A percentile compares a stretch with the other conserved stretches of the same genome.
phyloP scores from a whole-genome alignment of 2,797 vertebrate species.

The Arnoldichthys spilopterus region DNA sequence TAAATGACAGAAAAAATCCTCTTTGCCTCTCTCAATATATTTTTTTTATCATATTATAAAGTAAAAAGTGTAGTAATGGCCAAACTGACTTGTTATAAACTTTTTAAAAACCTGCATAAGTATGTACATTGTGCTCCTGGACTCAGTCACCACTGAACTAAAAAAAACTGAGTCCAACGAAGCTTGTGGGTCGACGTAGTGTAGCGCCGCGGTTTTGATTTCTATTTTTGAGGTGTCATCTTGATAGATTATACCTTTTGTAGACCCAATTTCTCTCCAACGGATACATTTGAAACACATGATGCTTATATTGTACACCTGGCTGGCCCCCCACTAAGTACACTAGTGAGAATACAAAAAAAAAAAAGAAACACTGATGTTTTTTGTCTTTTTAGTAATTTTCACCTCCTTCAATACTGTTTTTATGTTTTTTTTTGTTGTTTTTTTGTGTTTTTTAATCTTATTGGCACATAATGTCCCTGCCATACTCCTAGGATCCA shows the following conservation, averaged over 20 bases:
- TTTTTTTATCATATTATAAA: constrained; percentile 96
- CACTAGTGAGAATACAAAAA: constrained; percentile 91
- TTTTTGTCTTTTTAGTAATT: constrained; percentile 60
- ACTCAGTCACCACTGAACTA: constrained; percentile 87
- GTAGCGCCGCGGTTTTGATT: constrained; percentile 81
- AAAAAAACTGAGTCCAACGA: constrained; percentile 96
- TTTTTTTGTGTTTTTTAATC: constrained; percentile 73
- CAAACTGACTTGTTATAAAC: constrained; percentile 99
- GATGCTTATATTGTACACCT: constrained; percentile 99
- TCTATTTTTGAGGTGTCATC: constrained; percentile 91
- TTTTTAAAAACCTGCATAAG: constrained; percentile 99
- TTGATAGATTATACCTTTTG: constrained; percentile 92
- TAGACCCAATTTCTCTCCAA: constrained; percentile 90
- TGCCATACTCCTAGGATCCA: constrained; percentile 88
- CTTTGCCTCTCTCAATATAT: constrained; percentile 83
- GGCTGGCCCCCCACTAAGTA: constrained; percentile 91
- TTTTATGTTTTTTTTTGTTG: constrained; percentile 12
- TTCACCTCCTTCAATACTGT: constrained; percentile 40
- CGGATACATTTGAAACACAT: constrained; percentile 95
- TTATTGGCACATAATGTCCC: constrained; percentile 91
- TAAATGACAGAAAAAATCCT: constrained; percentile 97
- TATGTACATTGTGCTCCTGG: constrained; percentile 99
- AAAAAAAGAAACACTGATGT: constrained; percentile 79
- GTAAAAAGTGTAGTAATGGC: constrained; percentile 99
- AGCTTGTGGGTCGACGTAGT: constrained; percentile 94